Base-by-base conservation (phyloP, 2,797 vertebrate genomes). In the Bovichtus diacanthus region DNA sequence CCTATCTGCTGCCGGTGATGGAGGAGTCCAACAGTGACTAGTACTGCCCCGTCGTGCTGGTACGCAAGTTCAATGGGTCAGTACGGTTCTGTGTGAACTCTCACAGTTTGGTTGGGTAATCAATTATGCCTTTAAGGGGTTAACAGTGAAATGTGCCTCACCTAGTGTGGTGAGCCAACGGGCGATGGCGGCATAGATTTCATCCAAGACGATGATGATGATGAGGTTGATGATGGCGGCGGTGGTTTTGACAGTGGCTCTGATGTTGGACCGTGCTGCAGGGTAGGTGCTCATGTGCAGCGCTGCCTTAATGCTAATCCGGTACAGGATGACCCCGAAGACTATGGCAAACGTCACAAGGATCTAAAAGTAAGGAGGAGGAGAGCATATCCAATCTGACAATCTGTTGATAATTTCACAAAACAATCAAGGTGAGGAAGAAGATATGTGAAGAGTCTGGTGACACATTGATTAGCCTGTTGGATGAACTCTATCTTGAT, bases 151-250 rank as follows among this genome's bases (percentile, higher is more conserved):
- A 54, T 55, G 46, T 50, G 56, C 29, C 90, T 88, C 66, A 99
- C 98, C 98, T 0, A 98, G 93, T 70, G 86, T 89, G 16, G 97
- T 99, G 36, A 99, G 96, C 97, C 97, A 97, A 59, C 96, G 89
- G 9, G 98, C 98, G 1, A 99, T 93, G 78, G 88, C 89, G 16
- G 92, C 97, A 0, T 99, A 99, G 21, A 99, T 93, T 83, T 99
- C 98, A 21, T 99, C 98, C 86, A 99, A 91, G 71, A 99, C 96
- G 89, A 99, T 98, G 92, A 99, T 99, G 82, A 98, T 92, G 25
- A 99, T 96, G 82, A 99, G 92, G 90, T 99, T 99, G 92, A 99
- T 98, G 86, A 99, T 95, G 78, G 98, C 98, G 0, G 96, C 98
- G 0, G 98, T 99, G 80, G 97, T 96, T 0, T 97, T 98, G 88